These are phyloP conservation scores for Epirrhoe tristata DNA, from an alignment of 2,888 invertebrate genomes.

Conservation along the genomic window DNA sequence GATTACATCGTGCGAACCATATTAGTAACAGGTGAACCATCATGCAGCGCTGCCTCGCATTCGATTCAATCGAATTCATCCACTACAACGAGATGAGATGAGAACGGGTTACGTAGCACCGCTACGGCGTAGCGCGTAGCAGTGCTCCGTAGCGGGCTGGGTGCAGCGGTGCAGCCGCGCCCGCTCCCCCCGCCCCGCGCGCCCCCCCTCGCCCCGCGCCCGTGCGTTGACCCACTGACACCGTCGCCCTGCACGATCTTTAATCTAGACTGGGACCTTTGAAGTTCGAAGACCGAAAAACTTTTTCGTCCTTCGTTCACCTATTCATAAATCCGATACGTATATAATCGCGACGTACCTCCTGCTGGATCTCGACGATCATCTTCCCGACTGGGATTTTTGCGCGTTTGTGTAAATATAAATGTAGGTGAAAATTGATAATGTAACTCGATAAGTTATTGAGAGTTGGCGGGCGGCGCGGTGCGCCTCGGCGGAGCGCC, in stretches of 20 bases:
- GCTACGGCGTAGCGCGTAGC: constrained; percentile 65
- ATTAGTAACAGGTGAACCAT: constrained; percentile 35
- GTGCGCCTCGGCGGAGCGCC: constrained; percentile 80
- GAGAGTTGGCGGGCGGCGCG: constrained; percentile 51
- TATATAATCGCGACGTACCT: constrained; percentile 61
- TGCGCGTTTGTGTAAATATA: constrained; percentile 48
- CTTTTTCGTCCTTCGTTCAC: constrained; percentile 38
- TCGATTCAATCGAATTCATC: constrained; percentile 35
- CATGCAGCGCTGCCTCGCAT: constrained; percentile 32
- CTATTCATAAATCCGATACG: constrained; percentile 6
- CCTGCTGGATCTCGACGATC: constrained; percentile 82
- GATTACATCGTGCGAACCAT: constrained; percentile 37
- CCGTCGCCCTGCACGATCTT: constrained; percentile 80
- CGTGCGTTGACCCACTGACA: constrained; percentile 84
- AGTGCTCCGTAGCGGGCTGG: constrained; percentile 64
- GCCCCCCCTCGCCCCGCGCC: constrained; percentile 41
- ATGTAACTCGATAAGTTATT: constrained; percentile 49
- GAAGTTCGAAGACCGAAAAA: constrained; percentile 50
- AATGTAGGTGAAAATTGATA: constrained; percentile 27
- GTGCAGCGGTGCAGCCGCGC: constrained; percentile 80
- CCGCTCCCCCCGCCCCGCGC: constrained; percentile 48
- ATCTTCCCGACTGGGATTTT: constrained; percentile 49
- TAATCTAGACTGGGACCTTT: constrained; percentile 72
- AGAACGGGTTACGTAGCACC: constrained; percentile 56
- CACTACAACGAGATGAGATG: constrained; percentile 36